Conservation (phyloP, 2,888 invertebrate species). For the Oligia fasciuncula region DNA sequence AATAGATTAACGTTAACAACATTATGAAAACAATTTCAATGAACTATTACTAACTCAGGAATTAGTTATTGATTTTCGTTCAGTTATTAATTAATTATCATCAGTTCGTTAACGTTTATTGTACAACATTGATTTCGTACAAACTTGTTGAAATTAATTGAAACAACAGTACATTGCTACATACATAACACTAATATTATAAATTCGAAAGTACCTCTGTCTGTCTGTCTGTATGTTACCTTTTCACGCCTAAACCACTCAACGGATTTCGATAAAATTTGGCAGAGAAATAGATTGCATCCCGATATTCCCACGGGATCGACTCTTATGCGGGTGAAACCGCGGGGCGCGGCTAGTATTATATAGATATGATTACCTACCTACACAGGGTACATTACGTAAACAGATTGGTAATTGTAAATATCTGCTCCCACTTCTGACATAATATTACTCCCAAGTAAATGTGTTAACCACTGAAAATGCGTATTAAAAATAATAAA, state of each 20-base stretch:
- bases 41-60: slow-evolving; percentile 22
- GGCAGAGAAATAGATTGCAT: too few species aligned
- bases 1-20: slow-evolving; percentile 43
- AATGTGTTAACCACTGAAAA: slow-evolving; percentile 25
- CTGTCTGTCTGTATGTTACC: too few species aligned
- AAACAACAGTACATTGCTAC: too few species aligned
- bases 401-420: neutral
- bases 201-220: too few species aligned
- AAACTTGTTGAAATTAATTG: too few species aligned
- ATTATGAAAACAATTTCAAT: slow-evolving; percentile 45
- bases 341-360: too few species aligned
- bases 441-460: neutral
- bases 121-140: neutral
- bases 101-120: slow-evolving; percentile 14
- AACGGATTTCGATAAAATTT: too few species aligned
- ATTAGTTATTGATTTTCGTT: slow-evolving; percentile 38
- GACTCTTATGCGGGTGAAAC: too few species aligned
- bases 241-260: too few species aligned
- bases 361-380: too few species aligned
- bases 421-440: neutral
- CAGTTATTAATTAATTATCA: slow-evolving; percentile 19
- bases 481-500: slow-evolving; percentile 54
- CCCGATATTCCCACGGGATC: too few species aligned
- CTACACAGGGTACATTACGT: neutral
- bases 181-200: too few species aligned